These are phyloP conservation scores for Leptinotarsa peninsularis DNA, from an alignment of 2,888 invertebrate species.

Conservation along the genomic window DNA sequence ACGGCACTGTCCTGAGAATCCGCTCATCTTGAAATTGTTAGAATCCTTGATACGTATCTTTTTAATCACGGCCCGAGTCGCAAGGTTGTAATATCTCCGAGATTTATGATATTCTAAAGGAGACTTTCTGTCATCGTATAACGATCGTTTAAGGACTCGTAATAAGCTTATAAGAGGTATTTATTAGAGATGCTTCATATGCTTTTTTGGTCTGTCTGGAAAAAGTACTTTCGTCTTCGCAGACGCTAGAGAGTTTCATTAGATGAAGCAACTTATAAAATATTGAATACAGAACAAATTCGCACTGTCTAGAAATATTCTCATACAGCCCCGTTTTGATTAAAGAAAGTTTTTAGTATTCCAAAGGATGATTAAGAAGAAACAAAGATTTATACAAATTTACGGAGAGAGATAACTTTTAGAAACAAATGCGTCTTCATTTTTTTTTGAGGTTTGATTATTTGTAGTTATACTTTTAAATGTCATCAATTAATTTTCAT, in stretches of 20 bases:
- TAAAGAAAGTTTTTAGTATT: too few relatives aligned
- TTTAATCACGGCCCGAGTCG: constrained; percentile 15
- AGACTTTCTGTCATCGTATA: constrained; percentile 21
- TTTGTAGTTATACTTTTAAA: too few relatives aligned
- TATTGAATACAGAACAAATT: constrained; percentile 4
- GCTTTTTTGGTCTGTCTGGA: constrained; percentile 22
- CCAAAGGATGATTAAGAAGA: too few relatives aligned
- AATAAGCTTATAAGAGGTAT: constrained; percentile 27
- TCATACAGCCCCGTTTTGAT: background rate
- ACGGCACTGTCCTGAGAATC: background rate
- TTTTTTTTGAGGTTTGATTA: too few relatives aligned
- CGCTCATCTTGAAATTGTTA: background rate
- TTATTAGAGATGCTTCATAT: constrained; percentile 28
- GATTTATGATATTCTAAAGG: constrained; percentile 23
- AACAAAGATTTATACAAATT: too few relatives aligned
- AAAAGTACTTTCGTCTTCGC: constrained; percentile 6
- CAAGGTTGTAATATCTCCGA: constrained; percentile 22
- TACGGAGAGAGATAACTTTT: too few relatives aligned
- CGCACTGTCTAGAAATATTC: background rate
- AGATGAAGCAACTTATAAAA: constrained; percentile 2
- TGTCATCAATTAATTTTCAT: too few relatives aligned
- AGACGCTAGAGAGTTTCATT: constrained; percentile 2
- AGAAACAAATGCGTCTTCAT: too few relatives aligned
- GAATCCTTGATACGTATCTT: constrained; percentile 18
- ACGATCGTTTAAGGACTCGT: constrained; percentile 22